A percentile compares a stretch with the other conserved stretches of the same genome.
Conservation (phyloP, 2,797 vertebrate genomes). For the Harpagifer antarcticus region DNA sequence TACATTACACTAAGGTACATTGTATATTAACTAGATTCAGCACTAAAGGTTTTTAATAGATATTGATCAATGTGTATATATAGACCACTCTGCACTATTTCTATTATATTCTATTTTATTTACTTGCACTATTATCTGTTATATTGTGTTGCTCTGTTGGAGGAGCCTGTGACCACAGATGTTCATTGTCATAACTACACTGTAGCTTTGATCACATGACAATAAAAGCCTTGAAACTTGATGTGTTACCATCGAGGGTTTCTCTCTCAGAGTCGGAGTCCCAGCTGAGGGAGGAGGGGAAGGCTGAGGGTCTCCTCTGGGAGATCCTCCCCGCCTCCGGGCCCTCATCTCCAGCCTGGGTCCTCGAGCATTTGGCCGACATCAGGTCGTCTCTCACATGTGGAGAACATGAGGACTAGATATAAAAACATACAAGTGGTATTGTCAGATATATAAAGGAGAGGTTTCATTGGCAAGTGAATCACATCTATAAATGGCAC, state of each 20-base stretch:
- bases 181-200: no score
- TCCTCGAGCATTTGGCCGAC: constrained; percentile 56
- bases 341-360: constrained; percentile 55
- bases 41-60: constrained; percentile 11
- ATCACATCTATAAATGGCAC: no score
- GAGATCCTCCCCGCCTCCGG: constrained; percentile 66
- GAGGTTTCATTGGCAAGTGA: no score
- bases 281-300: constrained; percentile 87
- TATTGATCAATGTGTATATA: background rate
- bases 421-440: background rate
- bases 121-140: no score
- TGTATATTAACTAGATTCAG: constrained; percentile 7
- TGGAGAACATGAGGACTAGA: constrained; percentile 72
- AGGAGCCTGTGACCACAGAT: no score
- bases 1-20: background rate
- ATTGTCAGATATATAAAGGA: no score
- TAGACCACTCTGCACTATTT: no score
- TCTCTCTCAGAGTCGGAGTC: constrained; percentile 89
- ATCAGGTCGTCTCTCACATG: constrained; percentile 65
- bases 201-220: no score
- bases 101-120: no score
- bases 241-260: constrained; percentile 80
- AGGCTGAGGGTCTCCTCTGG: constrained; percentile 83
- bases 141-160: no score
- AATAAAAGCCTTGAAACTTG: background rate